Base-by-base conservation (phyloP, 2,797 vertebrate genomes). In the Pangasius mekongensis region DNA sequence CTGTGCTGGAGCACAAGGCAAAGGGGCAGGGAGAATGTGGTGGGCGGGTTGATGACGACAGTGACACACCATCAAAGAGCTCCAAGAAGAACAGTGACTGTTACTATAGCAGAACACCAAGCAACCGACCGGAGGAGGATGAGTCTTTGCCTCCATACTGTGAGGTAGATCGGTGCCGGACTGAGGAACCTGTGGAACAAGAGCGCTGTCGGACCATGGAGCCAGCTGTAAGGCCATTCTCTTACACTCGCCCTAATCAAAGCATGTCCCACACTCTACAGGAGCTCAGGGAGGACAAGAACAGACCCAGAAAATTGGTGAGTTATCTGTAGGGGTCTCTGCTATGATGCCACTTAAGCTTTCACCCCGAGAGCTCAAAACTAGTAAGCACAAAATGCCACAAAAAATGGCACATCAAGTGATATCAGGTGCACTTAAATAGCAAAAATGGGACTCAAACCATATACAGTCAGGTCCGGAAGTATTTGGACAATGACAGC, bases 71-170 rank as follows among this genome's bases (percentile, higher is more conserved):
- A 3, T 97, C 98, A 30, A 97, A 97, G 94, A 97, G 97, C 94
- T 97, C 97, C 0, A 98, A 96, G 91, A 96, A 96, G 88, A 94
- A 92, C 90, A 96, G 94, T 47, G 94, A 94, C 85, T 96, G 83
- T 88, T 95, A 80, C 94, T 94, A 94, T 89, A 97, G 94, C 93
- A 95, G 96, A 94, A 95, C 97, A 30, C 94, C 97, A 27, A 96
- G 94, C 95, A 95, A 94, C 92, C 95, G 96, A 78, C 97, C 95
- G 0, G 96, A 96, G 49, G 97, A 96, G 86, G 97, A 97, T 6
- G 98, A 99, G 91, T 89, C 96, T 56, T 91, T 99, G 94, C 98
- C 98, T n/a, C 98, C 98, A 0, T 99, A 99, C 95, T 97, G 96
- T 0, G 98, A 98, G 95, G 89, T 71, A 36, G 95, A 95, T 88